These are phyloP conservation scores for Garrulus glandarius DNA, from an alignment of 2,797 vertebrate species.

Conservation along the genomic window DNA sequence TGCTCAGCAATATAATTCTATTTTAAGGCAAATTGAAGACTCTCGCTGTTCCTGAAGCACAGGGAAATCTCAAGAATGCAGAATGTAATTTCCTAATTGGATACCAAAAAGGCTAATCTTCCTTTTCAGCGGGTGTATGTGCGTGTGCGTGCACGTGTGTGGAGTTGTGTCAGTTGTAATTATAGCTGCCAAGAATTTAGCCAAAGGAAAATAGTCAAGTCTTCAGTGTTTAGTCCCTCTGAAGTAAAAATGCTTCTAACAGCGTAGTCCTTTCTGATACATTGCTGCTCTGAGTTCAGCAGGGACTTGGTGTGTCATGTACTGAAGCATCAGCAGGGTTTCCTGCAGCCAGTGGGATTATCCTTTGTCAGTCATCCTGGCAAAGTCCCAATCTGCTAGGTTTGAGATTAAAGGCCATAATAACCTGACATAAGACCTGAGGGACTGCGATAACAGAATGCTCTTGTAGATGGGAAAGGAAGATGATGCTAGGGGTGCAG, in stretches of 20 bases:
- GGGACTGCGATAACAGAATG: not conserved
- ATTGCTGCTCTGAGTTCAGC: not conserved
- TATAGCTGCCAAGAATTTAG: not conserved
- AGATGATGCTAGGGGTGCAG: not conserved
- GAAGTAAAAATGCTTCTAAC: not conserved
- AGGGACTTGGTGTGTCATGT: not conserved
- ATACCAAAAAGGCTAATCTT: not conserved
- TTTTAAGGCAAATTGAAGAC: not conserved
- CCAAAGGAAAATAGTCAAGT: not conserved
- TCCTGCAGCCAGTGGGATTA: not conserved
- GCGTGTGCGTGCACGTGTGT: accelerated
- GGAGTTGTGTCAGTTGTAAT: not conserved
- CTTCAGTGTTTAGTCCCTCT: not conserved
- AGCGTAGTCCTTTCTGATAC: not conserved
- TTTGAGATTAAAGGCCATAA: not conserved
- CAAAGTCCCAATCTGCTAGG: not conserved
- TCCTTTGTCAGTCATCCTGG: not conserved
- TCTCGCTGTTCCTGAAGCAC: not conserved
- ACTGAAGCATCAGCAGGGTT: not conserved
- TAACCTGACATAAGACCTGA: not conserved
- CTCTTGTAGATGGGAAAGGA: not conserved
- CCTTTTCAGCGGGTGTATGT: accelerated
- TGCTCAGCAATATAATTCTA: not conserved
- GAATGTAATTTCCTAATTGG: not conserved
- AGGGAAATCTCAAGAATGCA: not conserved